These are phyloP conservation scores for Pipistrellus nathusii DNA, from an alignment of 2,797 vertebrate genomes.

Conservation along the genomic window DNA sequence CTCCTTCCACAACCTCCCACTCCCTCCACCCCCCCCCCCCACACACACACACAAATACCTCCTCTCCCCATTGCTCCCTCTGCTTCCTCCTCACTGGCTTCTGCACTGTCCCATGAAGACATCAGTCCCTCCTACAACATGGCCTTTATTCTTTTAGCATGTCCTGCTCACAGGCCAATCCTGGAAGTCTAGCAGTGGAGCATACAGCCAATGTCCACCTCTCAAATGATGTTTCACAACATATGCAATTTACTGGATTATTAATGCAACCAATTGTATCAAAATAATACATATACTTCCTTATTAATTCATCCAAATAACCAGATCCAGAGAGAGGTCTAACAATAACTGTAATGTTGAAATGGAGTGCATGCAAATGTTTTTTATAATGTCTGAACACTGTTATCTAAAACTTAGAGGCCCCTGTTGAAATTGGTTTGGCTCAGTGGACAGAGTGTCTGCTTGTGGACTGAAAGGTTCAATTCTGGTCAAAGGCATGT, in stretches of 20 bases:
- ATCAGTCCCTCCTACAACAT: neutral
- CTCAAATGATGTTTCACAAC: neutral
- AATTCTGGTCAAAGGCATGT: no score
- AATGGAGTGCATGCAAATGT: neutral
- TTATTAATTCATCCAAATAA: neutral
- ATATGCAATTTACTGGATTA: neutral
- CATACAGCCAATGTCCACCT: neutral
- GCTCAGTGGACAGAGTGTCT: no score
- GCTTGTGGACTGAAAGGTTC: no score
- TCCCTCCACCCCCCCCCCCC: neutral
- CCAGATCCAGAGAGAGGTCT: neutral
- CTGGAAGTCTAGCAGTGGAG: neutral
- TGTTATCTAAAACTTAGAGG: neutral
- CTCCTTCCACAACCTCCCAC: no score
- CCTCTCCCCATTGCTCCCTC: fast-evolving
- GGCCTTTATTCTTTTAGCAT: neutral
- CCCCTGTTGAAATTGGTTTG: no score
- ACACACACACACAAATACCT: no score
- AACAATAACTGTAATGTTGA: neutral
- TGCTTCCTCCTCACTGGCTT: neutral
- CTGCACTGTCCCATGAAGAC: neutral
- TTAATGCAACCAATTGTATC: neutral
- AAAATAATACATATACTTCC: neutral
- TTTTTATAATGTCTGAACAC: neutral
- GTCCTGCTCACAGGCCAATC: fast-evolving